phyloP scores from a whole-genome alignment of 2,113 vertebrate genomes.

The Lampris megalopsis region DNA sequence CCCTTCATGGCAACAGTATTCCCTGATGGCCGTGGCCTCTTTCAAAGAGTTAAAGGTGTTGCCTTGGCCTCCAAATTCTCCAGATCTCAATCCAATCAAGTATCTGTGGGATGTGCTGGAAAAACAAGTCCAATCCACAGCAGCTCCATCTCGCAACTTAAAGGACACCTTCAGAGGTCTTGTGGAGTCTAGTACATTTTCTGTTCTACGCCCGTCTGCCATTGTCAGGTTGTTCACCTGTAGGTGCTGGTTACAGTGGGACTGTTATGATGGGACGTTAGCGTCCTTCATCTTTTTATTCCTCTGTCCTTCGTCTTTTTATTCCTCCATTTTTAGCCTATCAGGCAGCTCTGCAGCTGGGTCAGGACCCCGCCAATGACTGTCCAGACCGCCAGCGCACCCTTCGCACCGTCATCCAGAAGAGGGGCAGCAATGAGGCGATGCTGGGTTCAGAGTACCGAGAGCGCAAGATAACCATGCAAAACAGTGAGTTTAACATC shows the following conservation, averaged over 20 bases:
- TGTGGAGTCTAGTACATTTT: no score
- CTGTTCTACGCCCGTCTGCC: no score
- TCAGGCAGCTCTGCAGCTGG: slow-evolving; percentile 88
- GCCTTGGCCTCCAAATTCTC: no score
- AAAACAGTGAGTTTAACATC: slow-evolving; percentile 88
- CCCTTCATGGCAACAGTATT: no score
- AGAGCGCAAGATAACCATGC: slow-evolving; percentile 92
- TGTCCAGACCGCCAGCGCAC: slow-evolving; percentile 91
- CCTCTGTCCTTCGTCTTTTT: slow-evolving; percentile 5
- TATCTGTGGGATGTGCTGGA: no score
- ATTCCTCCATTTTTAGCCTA: slow-evolving; percentile 80
- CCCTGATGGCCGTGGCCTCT: no score
- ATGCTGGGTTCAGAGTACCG: slow-evolving; percentile 89
- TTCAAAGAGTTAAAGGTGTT: no score
- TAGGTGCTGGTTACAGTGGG: not conserved
- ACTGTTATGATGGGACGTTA: not conserved
- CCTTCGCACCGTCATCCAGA: slow-evolving; percentile 91
- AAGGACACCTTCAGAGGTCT: no score
- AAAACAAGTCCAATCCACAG: no score
- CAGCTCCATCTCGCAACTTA: no score
- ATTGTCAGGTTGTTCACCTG: not conserved
- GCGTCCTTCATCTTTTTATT: not conserved
- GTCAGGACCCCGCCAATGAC: slow-evolving; percentile 92
- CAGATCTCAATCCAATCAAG: no score
- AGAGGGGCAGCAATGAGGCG: slow-evolving; percentile 87